These are phyloP conservation scores for Palloptera scutellata DNA, from an alignment of 2,888 invertebrate species.

Conservation along the genomic window DNA sequence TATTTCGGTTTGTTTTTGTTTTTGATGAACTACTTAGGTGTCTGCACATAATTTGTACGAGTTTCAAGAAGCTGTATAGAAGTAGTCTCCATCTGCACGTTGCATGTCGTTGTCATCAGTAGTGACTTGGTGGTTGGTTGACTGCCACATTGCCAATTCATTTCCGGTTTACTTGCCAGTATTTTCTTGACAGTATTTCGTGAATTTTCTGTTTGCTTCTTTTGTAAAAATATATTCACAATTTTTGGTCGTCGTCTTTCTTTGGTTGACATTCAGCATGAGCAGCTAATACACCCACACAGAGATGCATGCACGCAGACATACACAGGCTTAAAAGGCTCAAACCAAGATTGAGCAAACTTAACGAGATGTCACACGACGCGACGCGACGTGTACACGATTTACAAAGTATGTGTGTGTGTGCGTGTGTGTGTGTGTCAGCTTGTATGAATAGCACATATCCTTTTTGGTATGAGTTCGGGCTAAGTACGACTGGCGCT, in stretches of 20 bases:
- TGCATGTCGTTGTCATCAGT: no score
- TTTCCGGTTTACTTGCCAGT: neutral
- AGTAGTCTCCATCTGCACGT: no score
- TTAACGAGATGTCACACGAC: no score
- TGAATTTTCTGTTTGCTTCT: neutral
- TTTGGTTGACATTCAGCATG: neutral
- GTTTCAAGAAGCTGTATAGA: no score
- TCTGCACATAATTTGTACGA: no score
- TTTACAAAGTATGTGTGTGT: neutral
- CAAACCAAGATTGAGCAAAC: no score
- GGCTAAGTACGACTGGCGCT: no score
- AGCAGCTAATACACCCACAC: constrained; percentile 4
- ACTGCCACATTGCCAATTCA: constrained; percentile 4
- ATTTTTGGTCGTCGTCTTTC: neutral
- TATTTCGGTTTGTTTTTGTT: no score
- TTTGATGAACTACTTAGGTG: no score
- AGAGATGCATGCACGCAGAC: neutral
- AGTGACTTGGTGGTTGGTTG: neutral
- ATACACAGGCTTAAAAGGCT: constrained; percentile 1
- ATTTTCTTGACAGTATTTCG: neutral
- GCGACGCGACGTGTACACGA: no score
- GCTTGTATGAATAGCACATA: neutral
- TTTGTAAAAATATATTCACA: neutral
- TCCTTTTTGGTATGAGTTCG: neutral
- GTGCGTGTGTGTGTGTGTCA: neutral